Conservation (phyloP, 2,888 invertebrate species). For the Eremobia ochroleuca region DNA sequence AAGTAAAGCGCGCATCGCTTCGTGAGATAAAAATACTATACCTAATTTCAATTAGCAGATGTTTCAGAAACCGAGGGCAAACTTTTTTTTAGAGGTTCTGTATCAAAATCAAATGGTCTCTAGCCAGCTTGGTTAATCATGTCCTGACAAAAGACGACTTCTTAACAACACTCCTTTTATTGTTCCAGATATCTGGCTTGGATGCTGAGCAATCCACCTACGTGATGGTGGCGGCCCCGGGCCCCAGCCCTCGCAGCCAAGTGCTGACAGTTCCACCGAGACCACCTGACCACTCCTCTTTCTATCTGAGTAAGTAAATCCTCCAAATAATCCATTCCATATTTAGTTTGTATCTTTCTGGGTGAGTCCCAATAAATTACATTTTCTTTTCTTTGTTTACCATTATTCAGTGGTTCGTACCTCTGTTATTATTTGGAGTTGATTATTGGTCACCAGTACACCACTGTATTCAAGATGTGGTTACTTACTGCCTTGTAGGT, state of each 20-base stretch:
- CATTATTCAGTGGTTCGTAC: background rate
- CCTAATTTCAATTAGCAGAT: background rate
- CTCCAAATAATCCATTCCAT: background rate
- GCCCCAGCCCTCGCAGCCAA: constrained; percentile 69
- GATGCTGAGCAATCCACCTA: constrained; percentile 77
- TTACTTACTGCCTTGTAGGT: too few relatives aligned
- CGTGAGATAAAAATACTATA: too few relatives aligned
- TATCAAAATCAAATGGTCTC: background rate
- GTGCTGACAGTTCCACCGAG: constrained; percentile 79
- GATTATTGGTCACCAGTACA: too few relatives aligned
- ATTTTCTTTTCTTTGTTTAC: background rate
- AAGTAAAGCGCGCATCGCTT: too few relatives aligned
- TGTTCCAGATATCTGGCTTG: constrained; percentile 76
- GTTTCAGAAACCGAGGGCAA: background rate
- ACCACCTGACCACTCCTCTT: constrained; percentile 66
- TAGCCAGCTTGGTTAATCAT: background rate
- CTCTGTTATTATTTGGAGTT: too few relatives aligned
- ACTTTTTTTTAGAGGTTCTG: background rate
- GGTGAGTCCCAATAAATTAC: background rate
- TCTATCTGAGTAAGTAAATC: constrained; percentile 71
- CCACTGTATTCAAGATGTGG: too few relatives aligned
- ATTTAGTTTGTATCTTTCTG: background rate
- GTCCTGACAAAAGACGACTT: background rate
- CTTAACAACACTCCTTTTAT: background rate
- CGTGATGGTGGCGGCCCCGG: constrained; percentile 81